Evolutionary conservation across 2,888 invertebrate species (phyloP).

Genomic region (Rotaria magnacalcarata): DNA sequence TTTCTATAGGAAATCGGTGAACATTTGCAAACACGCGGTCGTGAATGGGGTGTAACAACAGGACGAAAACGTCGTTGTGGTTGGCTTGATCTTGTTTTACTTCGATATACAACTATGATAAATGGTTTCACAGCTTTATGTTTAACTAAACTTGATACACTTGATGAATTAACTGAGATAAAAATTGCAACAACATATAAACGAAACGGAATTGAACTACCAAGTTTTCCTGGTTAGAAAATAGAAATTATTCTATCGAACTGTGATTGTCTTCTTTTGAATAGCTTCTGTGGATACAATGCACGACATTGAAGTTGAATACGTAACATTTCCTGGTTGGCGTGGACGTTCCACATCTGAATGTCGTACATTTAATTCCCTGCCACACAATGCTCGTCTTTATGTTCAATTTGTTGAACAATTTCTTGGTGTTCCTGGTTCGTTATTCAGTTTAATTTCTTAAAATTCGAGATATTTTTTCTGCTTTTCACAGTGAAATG

Average conservation of each 20-base stretch:
- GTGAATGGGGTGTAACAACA: slow-evolving; percentile 78
- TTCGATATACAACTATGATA: slow-evolving; percentile 83
- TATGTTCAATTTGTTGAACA: slow-evolving; percentile 80
- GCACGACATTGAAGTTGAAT: slow-evolving; percentile 71
- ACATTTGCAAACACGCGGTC: slow-evolving; percentile 66
- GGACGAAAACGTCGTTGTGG: slow-evolving; percentile 88
- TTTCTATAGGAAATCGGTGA: slow-evolving; percentile 69
- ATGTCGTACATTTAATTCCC: slow-evolving; percentile 49
- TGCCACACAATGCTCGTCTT: slow-evolving; percentile 76
- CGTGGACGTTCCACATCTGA: slow-evolving; percentile 61
- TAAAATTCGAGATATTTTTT: background rate
- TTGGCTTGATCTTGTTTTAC: slow-evolving; percentile 87
- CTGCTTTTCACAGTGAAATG: slow-evolving; percentile 30
- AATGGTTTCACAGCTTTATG: slow-evolving; percentile 92
- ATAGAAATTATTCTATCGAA: no score
- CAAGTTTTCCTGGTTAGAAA: slow-evolving; percentile 64
- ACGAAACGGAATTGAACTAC: slow-evolving; percentile 72
- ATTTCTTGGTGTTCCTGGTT: slow-evolving; percentile 76
- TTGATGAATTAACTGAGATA: slow-evolving; percentile 75
- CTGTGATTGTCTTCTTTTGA: background rate
- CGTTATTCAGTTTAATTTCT: background rate
- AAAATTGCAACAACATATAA: slow-evolving; percentile 71
- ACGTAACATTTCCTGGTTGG: slow-evolving; percentile 84
- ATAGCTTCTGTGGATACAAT: slow-evolving; percentile 66
- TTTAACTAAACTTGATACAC: slow-evolving; percentile 89